A percentile compares a stretch with the other conserved stretches of the same genome.
Evolutionary conservation across 1,140 invertebrate species (phyloP).

Genomic region (Lysiphlebus fabarum): DNA sequence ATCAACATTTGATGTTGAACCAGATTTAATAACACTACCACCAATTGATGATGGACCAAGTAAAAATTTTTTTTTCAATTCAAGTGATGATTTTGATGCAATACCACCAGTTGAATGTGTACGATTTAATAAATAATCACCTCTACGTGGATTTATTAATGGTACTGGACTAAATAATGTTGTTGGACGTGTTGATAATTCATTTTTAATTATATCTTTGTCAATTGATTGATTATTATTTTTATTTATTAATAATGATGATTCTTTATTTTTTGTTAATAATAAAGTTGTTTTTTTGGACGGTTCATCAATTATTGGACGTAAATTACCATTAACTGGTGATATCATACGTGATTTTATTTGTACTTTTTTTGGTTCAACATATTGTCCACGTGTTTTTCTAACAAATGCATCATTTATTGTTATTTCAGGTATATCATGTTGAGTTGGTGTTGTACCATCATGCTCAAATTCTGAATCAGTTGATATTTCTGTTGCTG

Average conservation of each 20-base stretch:
- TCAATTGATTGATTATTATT: not conserved
- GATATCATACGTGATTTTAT: constrained; percentile 54
- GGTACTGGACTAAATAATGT: constrained; percentile 38
- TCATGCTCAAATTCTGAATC: constrained; percentile 88
- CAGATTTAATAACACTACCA: constrained; percentile 73
- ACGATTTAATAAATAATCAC: constrained; percentile 73
- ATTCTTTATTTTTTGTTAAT: not conserved
- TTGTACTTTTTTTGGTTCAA: constrained; percentile 61
- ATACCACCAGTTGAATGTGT: constrained; percentile 82
- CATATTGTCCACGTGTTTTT: constrained; percentile 52
- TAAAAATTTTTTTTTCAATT: constrained; percentile 81
- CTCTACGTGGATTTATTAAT: constrained; percentile 59
- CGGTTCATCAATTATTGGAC: constrained; percentile 27
- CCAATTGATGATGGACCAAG: constrained; percentile 63
- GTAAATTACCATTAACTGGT: constrained; percentile 42
- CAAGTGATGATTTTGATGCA: constrained; percentile 78
- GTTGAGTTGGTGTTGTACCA: constrained; percentile 65
- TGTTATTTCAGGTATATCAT: constrained; percentile 64
- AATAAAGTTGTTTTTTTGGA: constrained; percentile 29
- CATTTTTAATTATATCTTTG: constrained; percentile 5
- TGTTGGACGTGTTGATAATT: constrained; percentile 15
- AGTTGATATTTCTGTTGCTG: constrained; percentile 85
- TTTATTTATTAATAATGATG: not conserved
- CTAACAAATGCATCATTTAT: constrained; percentile 61
- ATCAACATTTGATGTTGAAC: constrained; percentile 80